Conservation (phyloP, 2,797 vertebrate genomes). For the Pagetopsis macropterus region DNA sequence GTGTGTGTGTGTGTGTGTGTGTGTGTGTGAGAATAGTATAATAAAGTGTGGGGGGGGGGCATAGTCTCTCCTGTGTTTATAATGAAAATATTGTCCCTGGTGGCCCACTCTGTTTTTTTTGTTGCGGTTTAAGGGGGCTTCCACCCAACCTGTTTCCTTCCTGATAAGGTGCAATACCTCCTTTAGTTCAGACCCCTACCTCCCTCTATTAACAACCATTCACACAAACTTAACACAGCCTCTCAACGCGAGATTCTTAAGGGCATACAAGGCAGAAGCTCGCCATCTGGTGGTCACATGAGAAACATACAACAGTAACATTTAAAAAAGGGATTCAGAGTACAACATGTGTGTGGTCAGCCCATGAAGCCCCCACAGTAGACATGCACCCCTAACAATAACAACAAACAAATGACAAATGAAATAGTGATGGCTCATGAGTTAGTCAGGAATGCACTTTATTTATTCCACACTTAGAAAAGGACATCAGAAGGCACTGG, state of each 20-base stretch:
- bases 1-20: background rate
- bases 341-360: no score
- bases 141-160: conserved; percentile 73
- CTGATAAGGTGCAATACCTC: conserved; percentile 72
- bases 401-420: background rate
- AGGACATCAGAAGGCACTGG: conserved; percentile 84
- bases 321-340: background rate
- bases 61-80: conserved; percentile 39
- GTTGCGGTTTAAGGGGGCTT: conserved; percentile 43
- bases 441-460: conserved; percentile 87
- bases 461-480: conserved; percentile 84
- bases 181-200: conserved; percentile 26
- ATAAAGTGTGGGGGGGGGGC: background rate
- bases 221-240: conserved; percentile 12
- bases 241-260: no score
- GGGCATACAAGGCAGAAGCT: conserved; percentile 37
- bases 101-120: conserved; percentile 38
- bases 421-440: background rate
- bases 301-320: conserved; percentile 6
- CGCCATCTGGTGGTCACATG: conserved; percentile 64
- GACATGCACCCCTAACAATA: background rate
- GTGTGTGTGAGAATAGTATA: background rate
- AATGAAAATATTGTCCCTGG: conserved; percentile 52
- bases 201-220: conserved; percentile 5
- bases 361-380: background rate